These are phyloP conservation scores for Oscheius onirici DNA, from an alignment of 2,888 invertebrate species.

Conservation along the genomic window DNA sequence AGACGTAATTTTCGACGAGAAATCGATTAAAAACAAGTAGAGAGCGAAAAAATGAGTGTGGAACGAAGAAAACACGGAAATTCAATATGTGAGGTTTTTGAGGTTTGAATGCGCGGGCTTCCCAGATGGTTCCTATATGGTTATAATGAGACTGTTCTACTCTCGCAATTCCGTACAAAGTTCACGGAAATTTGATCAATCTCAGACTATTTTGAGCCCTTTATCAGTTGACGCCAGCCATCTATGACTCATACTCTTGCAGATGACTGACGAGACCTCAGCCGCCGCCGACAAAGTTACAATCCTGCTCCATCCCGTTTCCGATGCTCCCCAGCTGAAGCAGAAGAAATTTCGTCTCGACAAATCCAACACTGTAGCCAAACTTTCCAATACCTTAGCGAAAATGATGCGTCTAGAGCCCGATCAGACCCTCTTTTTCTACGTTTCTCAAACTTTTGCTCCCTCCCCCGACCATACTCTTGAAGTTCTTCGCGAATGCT, in stretches of 20 bases:
- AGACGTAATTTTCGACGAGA: no score
- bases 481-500: slow-evolving; percentile 42
- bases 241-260: neutral
- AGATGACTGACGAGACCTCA: neutral
- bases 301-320: slow-evolving; percentile 45
- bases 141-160: no score
- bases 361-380: slow-evolving; percentile 35
- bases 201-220: neutral
- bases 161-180: no score
- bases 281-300: slow-evolving; percentile 41
- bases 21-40: no score
- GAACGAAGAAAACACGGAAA: no score
- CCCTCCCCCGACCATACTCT: slow-evolving; percentile 58
- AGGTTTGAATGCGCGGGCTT: no score
- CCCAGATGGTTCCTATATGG: no score
- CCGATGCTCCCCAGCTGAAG: slow-evolving; percentile 56
- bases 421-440: slow-evolving; percentile 45
- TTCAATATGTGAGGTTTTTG: no score
- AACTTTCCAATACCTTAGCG: slow-evolving; percentile 38
- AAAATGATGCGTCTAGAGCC: slow-evolving; percentile 36
- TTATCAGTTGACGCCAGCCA: neutral
- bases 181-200: neutral
- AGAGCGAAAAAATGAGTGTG: no score
- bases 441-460: slow-evolving; percentile 50
- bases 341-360: slow-evolving; percentile 41